Percentiles rank a stretch among this genome's conserved stretches.
Conservation (phyloP, 2,113 vertebrate species). For the Dendropsophus ebraccatus region DNA sequence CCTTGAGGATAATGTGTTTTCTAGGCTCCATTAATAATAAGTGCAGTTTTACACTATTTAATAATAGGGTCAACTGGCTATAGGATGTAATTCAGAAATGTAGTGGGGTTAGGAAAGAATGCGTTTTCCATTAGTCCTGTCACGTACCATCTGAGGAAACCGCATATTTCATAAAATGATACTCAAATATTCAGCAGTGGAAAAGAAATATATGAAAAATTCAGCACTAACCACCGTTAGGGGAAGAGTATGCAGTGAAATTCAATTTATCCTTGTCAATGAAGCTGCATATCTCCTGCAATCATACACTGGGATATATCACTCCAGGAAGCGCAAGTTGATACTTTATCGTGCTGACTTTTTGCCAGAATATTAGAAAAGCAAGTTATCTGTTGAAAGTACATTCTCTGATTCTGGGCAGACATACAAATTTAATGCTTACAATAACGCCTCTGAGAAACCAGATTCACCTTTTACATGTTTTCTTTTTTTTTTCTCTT, state of each 20-base stretch:
- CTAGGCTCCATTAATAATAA: constrained; percentile 23
- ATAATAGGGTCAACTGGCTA: constrained; percentile 32
- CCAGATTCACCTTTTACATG: background rate
- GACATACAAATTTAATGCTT: constrained; percentile 31
- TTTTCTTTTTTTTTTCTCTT: too few species aligned
- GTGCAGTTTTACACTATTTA: constrained; percentile 18
- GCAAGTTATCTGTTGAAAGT: constrained; percentile 29
- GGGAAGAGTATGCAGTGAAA: constrained; percentile 40
- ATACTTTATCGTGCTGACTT: constrained; percentile 32
- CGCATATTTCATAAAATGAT: constrained; percentile 52
- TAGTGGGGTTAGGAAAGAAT: constrained; percentile 36
- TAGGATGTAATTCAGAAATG: constrained; percentile 12
- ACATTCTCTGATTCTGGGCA: constrained; percentile 30
- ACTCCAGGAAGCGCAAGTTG: constrained; percentile 28
- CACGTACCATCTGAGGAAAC: constrained; percentile 33
- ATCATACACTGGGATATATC: constrained; percentile 42
- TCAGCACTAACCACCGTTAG: constrained; percentile 39
- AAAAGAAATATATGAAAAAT: constrained; percentile 50
- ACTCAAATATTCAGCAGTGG: constrained; percentile 47
- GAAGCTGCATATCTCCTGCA: constrained; percentile 43
- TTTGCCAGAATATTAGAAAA: constrained; percentile 38
- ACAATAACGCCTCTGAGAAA: background rate
- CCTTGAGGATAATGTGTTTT: background rate
- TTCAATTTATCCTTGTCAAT: constrained; percentile 46
- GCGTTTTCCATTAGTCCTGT: constrained; percentile 39